These are phyloP conservation scores for Cardiocondyla obscurior DNA, from an alignment of 1,140 invertebrate genomes.

Conservation along the genomic window DNA sequence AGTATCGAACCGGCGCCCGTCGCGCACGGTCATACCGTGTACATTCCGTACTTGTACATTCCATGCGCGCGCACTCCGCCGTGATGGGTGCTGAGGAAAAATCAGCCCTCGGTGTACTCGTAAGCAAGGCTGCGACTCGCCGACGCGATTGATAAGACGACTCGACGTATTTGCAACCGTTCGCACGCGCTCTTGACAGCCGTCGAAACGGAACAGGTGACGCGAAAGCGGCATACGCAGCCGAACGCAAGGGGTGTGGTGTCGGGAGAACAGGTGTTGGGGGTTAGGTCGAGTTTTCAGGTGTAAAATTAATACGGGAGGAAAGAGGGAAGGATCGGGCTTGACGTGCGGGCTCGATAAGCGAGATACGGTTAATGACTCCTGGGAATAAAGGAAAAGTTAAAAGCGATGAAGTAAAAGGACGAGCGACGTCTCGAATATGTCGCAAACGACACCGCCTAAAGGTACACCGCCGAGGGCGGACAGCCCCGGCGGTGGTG, in stretches of 20 bases:
- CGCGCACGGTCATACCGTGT: constrained; percentile 70
- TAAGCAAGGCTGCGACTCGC: not conserved
- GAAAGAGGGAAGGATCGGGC: not conserved
- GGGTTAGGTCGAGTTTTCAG: constrained; percentile 4
- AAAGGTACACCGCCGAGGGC: constrained; percentile 52
- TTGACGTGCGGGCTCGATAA: not conserved
- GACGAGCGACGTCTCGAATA: not conserved
- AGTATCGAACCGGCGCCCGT: constrained; percentile 84
- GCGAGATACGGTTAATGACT: not conserved
- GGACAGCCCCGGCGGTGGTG: constrained; percentile 57
- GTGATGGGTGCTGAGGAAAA: not conserved
- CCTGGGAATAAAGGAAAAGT: not conserved
- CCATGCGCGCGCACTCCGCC: constrained; percentile 9
- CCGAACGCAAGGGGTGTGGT: constrained; percentile 65
- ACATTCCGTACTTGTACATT: constrained; percentile 62
- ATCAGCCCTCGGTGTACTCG: not conserved
- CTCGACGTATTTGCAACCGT: not conserved
- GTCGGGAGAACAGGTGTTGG: constrained; percentile 63
- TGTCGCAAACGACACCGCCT: constrained; percentile 35
- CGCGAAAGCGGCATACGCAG: constrained; percentile 22
- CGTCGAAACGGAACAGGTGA: not conserved
- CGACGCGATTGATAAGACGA: not conserved
- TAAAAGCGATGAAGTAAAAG: constrained; percentile 14
- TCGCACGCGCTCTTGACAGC: not conserved
- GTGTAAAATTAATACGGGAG: not conserved